phyloP scores from a whole-genome alignment of 2,888 invertebrate species.

The Octodonta nipae region DNA sequence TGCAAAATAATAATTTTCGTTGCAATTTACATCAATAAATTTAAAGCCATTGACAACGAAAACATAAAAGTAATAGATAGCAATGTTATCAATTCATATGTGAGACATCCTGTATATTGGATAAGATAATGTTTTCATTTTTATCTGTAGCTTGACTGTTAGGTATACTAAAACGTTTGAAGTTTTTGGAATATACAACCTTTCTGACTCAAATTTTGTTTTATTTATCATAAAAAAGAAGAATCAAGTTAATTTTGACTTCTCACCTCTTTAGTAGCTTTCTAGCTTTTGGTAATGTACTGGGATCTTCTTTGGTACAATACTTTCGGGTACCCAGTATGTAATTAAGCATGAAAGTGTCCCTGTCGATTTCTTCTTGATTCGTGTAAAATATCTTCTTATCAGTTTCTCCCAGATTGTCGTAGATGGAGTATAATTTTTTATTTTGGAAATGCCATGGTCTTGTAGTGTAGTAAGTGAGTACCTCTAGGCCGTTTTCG shows the following conservation, averaged over 20 bases:
- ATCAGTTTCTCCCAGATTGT: conserved; percentile 42
- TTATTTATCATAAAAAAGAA: conserved; percentile 1
- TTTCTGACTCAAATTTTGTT: background rate
- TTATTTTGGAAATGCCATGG: conserved; percentile 65
- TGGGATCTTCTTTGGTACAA: conserved; percentile 69
- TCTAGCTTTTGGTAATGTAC: conserved; percentile 60
- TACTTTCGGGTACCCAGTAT: conserved; percentile 73
- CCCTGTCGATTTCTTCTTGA: conserved; percentile 43
- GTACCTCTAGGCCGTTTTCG: conserved; percentile 46
- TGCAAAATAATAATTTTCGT: too few relatives aligned
- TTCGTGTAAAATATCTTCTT: conserved; percentile 47
- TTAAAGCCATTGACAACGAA: background rate
- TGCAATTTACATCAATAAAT: too few relatives aligned
- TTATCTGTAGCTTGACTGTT: background rate
- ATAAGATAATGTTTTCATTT: background rate
- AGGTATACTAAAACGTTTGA: background rate
- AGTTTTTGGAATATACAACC: background rate
- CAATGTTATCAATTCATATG: conserved; percentile 1
- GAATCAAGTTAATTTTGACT: background rate
- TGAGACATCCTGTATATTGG: background rate
- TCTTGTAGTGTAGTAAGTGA: conserved; percentile 70
- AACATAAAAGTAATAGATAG: conserved; percentile 2
- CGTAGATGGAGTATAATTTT: conserved; percentile 42
- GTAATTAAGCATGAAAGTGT: conserved; percentile 53
- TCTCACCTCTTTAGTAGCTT: conserved; percentile 44